Conservation (phyloP, 2,888 invertebrate species). For the Cryptosula pallasiana region DNA sequence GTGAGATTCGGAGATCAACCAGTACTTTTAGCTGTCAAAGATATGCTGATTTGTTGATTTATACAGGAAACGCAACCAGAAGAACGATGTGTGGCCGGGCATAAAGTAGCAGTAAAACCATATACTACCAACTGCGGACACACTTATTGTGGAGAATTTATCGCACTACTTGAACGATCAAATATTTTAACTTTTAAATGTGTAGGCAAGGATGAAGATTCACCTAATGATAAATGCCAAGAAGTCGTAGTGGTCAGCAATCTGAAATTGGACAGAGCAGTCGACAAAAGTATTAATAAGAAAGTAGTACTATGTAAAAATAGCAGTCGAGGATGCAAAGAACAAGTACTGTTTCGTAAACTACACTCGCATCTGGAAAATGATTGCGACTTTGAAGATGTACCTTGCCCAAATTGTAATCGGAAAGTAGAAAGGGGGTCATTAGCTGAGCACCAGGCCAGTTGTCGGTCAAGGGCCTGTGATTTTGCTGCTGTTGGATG, state of each 20-base stretch:
- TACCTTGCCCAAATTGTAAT: neutral
- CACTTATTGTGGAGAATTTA: neutral
- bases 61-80: neutral
- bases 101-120: neutral
- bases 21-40: too few species aligned
- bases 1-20: too few species aligned
- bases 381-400: neutral
- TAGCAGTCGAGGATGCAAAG: neutral
- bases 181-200: neutral
- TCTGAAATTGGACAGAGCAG: neutral
- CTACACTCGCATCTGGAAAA: neutral
- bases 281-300: neutral
- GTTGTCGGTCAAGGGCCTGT: constrained; percentile 4
- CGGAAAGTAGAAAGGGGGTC: neutral
- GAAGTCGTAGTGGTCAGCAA: neutral
- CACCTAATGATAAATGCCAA: neutral
- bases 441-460: neutral
- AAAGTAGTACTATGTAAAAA: neutral
- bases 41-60: neutral
- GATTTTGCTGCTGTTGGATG: constrained; percentile 1
- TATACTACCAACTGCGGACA: neutral
- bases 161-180: neutral
- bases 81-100: neutral
- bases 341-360: neutral
- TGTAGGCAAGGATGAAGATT: constrained; percentile 1